Base-by-base conservation (phyloP, 2,888 invertebrate species). In the Synanthedon vespiformis region DNA sequence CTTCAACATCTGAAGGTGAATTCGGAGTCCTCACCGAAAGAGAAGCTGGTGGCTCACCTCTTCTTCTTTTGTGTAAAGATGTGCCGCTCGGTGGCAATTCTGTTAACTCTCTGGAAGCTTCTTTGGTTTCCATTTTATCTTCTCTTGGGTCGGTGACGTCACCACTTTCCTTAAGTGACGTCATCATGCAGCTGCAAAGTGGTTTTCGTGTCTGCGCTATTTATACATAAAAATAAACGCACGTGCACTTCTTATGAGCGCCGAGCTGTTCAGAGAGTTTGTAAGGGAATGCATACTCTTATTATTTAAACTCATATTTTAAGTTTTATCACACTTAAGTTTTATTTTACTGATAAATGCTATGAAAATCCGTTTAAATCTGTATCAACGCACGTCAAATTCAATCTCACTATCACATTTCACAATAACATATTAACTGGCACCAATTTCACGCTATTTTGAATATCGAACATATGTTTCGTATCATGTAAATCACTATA, bases 171-270 rank as follows among this genome's bases (percentile, higher is more conserved):
- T 69, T 77, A 34, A 64, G 64, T 72, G 82, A 81, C 72, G 80
- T 78, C 85, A 85, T 86, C 50, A 50, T 63, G 65, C 61, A 62
- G 64, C 65, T 60, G 65, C 58, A 61, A 55, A 60, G 62, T 58
- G 68, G 64, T 62, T 63, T 61, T 63, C 62, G 61, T 68, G 72
- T 74, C 73, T 71, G 62, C 60, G 63, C 72, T 82, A 84, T 84
- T 80, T 80, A 78, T 82, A 79, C 74, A 75, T 75, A 74, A 80
- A 80, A 84, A 85, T 80, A 79, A 77, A 75, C 68, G 72, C 81
- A 84, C 78, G 80, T 80, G 84, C 70, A 65, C 58, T 60, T 22
- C 22, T 48, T 18, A 11, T 16, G 8, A 48, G 58, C 54, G 62
- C 61, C 63, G 63, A 61, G 58, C 55, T 62, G 65, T 64, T 59